Conservation (phyloP, 92 coral and sea anemone species). For the Epizoanthus scotinus region DNA sequence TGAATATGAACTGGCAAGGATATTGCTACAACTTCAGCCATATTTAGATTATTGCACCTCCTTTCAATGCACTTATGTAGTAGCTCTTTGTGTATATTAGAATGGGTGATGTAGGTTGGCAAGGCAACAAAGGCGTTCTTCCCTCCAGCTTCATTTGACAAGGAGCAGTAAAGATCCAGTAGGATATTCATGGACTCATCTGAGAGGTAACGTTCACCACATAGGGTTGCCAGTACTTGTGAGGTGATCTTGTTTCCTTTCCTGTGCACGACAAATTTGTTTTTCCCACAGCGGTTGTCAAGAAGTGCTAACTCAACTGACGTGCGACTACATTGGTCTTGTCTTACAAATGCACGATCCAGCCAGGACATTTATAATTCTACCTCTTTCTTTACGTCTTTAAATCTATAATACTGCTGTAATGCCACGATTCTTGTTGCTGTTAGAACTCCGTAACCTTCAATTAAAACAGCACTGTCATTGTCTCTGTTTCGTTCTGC, state of each 20-base stretch:
- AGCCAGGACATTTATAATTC: constrained; percentile 48
- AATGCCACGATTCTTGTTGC: constrained; percentile 16
- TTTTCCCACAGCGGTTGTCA: constrained; percentile 14
- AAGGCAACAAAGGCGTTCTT: constrained; percentile 28
- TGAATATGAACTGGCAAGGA: constrained; percentile 53
- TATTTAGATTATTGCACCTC: constrained; percentile 18
- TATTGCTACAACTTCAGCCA: constrained; percentile 25
- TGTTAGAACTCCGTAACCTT: too few relatives aligned
- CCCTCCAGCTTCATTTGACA: constrained; percentile 37
- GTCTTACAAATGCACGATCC: constrained; percentile 16
- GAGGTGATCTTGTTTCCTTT: constrained; percentile 38
- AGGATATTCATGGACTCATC: constrained; percentile 48
- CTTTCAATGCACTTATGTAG: constrained; percentile 18
- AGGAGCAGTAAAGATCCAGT: constrained; percentile 41
- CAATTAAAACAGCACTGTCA: background rate
- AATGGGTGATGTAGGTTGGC: constrained; percentile 5
- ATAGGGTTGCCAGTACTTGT: constrained; percentile 44
- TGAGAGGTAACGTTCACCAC: constrained; percentile 45
- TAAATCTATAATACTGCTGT: constrained; percentile 39
- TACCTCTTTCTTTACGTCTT: constrained; percentile 32
- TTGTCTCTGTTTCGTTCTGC: background rate
- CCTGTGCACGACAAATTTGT: constrained; percentile 25
- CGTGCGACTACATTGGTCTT: background rate
- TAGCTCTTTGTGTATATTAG: constrained; percentile 11
- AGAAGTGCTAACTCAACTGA: constrained; percentile 36